phyloP scores from a whole-genome alignment of 2,888 invertebrate species.

The Hetaerina titia region DNA sequence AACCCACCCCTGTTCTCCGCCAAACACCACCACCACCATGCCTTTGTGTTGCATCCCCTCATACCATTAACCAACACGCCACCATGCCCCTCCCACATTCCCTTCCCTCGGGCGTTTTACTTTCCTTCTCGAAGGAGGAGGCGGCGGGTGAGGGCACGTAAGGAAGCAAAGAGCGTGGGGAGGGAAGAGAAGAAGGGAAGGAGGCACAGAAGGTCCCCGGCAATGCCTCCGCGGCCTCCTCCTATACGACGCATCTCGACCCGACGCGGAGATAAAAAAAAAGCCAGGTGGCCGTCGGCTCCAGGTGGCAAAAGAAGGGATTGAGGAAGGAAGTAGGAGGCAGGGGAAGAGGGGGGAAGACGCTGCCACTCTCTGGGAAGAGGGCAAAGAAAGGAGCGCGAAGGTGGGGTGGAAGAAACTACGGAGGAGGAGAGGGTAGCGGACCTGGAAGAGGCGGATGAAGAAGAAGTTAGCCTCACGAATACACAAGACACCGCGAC shows the following conservation, averaged over 20 bases:
- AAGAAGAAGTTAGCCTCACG: neutral
- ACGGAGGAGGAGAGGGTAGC: neutral
- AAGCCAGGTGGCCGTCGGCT: conserved; percentile 59
- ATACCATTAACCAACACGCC: neutral
- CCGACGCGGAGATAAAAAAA: conserved; percentile 51
- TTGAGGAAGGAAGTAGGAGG: neutral
- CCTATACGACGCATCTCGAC: conserved; percentile 1
- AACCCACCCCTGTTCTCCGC: neutral
- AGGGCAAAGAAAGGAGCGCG: neutral
- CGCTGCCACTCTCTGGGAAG: neutral
- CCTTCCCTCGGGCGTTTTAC: neutral
- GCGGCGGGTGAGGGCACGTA: neutral
- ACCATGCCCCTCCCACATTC: neutral
- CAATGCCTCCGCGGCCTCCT: neutral
- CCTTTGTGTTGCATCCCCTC: conserved; percentile 2
- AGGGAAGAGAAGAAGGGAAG: neutral
- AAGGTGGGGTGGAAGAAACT: neutral
- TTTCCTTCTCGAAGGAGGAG: neutral
- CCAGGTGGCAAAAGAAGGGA: conserved; percentile 46
- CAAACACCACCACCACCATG: neutral
- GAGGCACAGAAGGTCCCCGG: neutral
- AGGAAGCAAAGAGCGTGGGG: neutral
- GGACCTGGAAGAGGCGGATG: neutral
- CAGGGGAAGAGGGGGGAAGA: neutral
- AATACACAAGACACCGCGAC: neutral